Base-by-base conservation (phyloP, 2,113 vertebrate genomes). In the Callopanchax toddi region DNA sequence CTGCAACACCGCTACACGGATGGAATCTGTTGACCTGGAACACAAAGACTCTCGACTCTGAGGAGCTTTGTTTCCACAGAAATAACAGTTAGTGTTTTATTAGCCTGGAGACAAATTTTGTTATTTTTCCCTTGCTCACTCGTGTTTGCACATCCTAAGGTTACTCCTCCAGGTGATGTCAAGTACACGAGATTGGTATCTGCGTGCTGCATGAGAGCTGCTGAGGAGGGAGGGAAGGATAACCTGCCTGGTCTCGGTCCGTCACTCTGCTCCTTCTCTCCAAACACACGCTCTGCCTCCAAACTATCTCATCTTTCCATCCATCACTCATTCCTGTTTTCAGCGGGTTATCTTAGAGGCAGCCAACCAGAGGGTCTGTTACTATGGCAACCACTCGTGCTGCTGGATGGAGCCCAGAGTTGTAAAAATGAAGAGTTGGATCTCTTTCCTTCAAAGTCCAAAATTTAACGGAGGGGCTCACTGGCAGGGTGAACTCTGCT, bases 341-440 rank as follows among this genome's bases (percentile, higher is more conserved):
- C 71, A 77, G 59, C 81, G 70, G 69, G 77, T 82, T 81, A 76
- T 86, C 82, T 77, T 20, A 7, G 64, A 72, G 67, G 64, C 59
- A 67, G 60, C 43, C 64, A 42, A 63, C 53, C 39, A 85, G 67
- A 67, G 62, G 60, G 67, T 32, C 76, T 2, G 49, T 78, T 55
- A 6, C 81, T 54, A 76, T 72, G 68, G 84, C 26, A 64, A 88
- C 81, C 60, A 63, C 56, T 75, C 36, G 68, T 50, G 40, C 73
- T 66, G 51, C 69, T 89, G 87, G 82, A 87, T 66, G 40, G 55
- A 59, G 29, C 67, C 86, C 75, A 80, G 64, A 52, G 40, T 88
- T 89, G 80, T 88, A 79, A 89, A 91, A 81, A 18, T 79, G 59
- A 82, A 84, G 58, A 69, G 46, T 52, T 53, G 34, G 54, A 60